Percentiles rank a stretch among this genome's conserved stretches.
phyloP scores from a whole-genome alignment of 2,888 invertebrate genomes.

The Acanthoscelides obtectus region DNA sequence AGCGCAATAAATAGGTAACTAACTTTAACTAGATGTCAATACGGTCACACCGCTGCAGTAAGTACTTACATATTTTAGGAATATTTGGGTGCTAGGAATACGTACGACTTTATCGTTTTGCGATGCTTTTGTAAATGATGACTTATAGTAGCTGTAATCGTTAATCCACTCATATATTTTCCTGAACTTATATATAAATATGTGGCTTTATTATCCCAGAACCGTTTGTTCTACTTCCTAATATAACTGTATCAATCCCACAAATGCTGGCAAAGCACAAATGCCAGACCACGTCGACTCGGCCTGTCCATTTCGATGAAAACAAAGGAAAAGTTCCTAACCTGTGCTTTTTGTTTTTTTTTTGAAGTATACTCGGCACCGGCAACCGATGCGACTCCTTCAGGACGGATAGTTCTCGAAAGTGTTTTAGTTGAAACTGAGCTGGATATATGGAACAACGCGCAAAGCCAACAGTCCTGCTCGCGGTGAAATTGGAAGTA shows the following conservation, averaged over 20 bases:
- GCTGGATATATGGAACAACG: background rate
- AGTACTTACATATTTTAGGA: no score
- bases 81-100: no score
- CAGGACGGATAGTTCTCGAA: background rate
- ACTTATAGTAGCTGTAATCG: no score
- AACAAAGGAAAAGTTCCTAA: background rate
- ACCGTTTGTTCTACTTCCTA: no score
- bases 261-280: background rate
- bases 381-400: background rate
- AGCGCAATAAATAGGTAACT: no score
- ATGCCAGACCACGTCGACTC: background rate
- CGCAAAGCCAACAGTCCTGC: background rate
- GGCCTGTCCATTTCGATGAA: background rate
- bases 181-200: no score
- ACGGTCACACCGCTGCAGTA: no score
- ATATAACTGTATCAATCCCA: background rate
- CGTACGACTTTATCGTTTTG: no score
- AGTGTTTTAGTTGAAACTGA: background rate
- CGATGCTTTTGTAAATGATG: no score
- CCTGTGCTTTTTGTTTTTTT: background rate
- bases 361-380: background rate
- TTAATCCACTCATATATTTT: no score
- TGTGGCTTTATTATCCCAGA: no score
- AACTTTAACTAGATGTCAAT: no score
- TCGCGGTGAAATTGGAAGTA: background rate